Evolutionary conservation across 2,113 vertebrate species (phyloP).

Genomic region (Peromyscus polionotus): DNA sequence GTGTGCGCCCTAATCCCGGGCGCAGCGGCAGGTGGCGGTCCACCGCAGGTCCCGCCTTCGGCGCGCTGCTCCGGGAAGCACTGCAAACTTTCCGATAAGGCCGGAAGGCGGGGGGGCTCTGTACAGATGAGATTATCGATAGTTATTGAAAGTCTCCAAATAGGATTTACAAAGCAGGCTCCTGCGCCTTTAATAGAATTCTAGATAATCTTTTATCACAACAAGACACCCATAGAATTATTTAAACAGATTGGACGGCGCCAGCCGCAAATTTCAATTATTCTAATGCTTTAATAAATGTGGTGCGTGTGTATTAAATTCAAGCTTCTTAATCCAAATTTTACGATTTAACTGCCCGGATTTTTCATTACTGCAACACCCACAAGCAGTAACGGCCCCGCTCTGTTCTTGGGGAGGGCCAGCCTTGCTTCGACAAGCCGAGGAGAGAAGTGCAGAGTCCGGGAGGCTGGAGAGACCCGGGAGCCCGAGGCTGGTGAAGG

Average conservation of each 20-base stretch:
- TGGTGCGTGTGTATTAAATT: conserved; percentile 92
- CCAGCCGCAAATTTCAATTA: conserved; percentile 98
- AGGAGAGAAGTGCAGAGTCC: background rate
- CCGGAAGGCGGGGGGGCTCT: conserved; percentile 90
- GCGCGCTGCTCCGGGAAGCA: conserved; percentile 89
- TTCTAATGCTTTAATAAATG: conserved; percentile 97
- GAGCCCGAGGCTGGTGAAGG: background rate
- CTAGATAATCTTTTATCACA: conserved; percentile 96
- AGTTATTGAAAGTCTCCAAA: conserved; percentile 93
- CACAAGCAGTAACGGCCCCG: conserved; percentile 81
- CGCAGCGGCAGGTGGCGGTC: conserved; percentile 90
- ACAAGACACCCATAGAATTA: conserved; percentile 96
- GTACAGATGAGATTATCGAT: conserved; percentile 92
- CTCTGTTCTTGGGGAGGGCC: conserved; percentile 73
- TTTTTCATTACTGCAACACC: conserved; percentile 90
- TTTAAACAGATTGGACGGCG: conserved; percentile 95
- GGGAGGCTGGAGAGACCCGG: background rate
- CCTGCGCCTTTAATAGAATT: conserved; percentile 96
- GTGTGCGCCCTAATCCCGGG: conserved; percentile 88
- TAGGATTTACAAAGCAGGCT: conserved; percentile 93
- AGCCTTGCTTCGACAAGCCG: conserved; percentile 6
- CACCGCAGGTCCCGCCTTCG: conserved; percentile 83
- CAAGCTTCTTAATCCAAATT: conserved; percentile 92
- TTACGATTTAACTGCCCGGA: conserved; percentile 91
- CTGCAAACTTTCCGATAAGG: conserved; percentile 95